phyloP scores from a whole-genome alignment of 2,113 vertebrate genomes.

The Etia nguti region DNA sequence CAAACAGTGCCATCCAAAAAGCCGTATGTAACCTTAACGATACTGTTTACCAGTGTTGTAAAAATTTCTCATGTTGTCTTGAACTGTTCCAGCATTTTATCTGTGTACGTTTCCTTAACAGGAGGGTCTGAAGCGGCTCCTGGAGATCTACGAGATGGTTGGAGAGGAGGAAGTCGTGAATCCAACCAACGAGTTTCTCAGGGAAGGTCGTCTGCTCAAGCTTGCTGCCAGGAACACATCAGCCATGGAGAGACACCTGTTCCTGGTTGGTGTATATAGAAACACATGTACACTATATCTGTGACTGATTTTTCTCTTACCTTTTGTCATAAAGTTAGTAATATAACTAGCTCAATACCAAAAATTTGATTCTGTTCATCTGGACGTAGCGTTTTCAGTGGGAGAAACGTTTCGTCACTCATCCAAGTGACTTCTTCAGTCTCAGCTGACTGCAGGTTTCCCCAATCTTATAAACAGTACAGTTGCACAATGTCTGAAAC shows the following conservation, averaged over 20 bases:
- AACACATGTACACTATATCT: background rate
- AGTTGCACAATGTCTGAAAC: background rate
- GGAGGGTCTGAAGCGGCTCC: constrained; percentile 87
- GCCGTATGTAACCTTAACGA: constrained; percentile 72
- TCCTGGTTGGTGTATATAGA: constrained; percentile 71
- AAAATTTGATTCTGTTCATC: background rate
- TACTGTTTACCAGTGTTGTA: background rate
- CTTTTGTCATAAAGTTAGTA: background rate
- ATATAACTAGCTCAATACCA: background rate
- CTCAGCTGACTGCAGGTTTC: background rate
- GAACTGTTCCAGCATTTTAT: background rate
- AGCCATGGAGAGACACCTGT: constrained; percentile 87
- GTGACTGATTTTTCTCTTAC: background rate
- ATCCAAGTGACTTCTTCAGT: background rate
- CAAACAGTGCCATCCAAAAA: constrained; percentile 89
- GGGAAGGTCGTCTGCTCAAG: constrained; percentile 90
- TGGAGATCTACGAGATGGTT: constrained; percentile 92
- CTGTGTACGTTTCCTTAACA: constrained; percentile 7
- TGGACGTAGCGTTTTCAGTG: background rate
- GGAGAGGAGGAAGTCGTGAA: constrained; percentile 93
- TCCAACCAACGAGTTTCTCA: constrained; percentile 88
- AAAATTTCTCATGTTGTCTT: background rate
- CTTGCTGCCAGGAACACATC: constrained; percentile 90
- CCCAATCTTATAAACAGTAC: fast-evolving
- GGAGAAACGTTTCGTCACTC: fast-evolving